Percentiles rank a stretch among this genome's conserved stretches.
Evolutionary conservation across 2,113 vertebrate species (phyloP).

Genomic region (Stomatorhinus ivindoensis): DNA sequence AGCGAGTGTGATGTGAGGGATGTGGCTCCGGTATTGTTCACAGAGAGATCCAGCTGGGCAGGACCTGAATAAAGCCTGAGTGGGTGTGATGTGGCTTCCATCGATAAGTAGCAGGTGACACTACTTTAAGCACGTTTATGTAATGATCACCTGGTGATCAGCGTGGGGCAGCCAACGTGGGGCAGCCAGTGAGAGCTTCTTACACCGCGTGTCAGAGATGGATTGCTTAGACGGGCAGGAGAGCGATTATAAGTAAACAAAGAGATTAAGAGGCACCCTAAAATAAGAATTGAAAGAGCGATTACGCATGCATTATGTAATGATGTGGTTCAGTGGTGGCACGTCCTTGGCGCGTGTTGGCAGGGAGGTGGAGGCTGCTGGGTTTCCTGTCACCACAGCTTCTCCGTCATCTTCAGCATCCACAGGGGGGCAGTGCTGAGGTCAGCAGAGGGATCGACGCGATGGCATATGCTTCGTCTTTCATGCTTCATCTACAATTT

Average conservation of each 20-base stretch:
- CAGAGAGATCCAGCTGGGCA: neutral
- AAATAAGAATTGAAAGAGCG: slow-evolving; percentile 54
- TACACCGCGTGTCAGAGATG: slow-evolving; percentile 33
- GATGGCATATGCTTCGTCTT: neutral
- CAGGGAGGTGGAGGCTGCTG: neutral
- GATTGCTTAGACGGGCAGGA: slow-evolving; percentile 56
- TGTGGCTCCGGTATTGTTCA: neutral
- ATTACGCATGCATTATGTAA: slow-evolving; percentile 49
- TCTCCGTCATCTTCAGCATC: neutral
- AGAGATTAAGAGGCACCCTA: slow-evolving; percentile 50
- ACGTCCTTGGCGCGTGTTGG: neutral
- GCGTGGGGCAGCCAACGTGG: slow-evolving; percentile 21
- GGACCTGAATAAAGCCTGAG: neutral
- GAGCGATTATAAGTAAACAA: slow-evolving; percentile 52
- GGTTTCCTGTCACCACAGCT: neutral
- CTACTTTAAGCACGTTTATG: slow-evolving; percentile 38
- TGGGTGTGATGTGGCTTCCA: neutral
- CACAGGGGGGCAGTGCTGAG: neutral
- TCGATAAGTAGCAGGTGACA: neutral
- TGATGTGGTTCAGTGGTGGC: slow-evolving; percentile 22
- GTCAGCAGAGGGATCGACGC: neutral
- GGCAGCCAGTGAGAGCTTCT: slow-evolving; percentile 15
- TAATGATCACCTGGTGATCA: slow-evolving; percentile 37
- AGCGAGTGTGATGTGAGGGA: neutral
- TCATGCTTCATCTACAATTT: too few species aligned